phyloP scores from a whole-genome alignment of 2,113 vertebrate genomes.

The Bucco capensis region DNA sequence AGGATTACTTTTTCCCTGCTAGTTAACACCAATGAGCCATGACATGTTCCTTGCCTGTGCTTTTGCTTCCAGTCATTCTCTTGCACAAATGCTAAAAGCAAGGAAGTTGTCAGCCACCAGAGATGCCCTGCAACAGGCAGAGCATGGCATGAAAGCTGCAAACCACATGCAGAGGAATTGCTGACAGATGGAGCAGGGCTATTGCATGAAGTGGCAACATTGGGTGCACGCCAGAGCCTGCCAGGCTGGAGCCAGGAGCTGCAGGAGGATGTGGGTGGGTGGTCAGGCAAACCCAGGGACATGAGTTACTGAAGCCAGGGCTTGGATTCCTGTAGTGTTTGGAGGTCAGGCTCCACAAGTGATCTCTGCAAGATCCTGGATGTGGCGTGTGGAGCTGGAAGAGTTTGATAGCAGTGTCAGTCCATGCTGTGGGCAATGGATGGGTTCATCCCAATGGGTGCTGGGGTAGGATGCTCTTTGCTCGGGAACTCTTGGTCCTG shows the following conservation, averaged over 20 bases:
- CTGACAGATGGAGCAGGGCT: conserved; percentile 31
- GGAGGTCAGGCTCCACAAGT: background rate
- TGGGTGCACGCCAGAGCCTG: background rate
- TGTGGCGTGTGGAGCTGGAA: fast-evolving
- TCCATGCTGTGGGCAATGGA: fast-evolving
- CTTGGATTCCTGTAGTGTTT: background rate
- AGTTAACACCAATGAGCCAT: fast-evolving
- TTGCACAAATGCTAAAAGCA: background rate
- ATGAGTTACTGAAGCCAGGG: background rate
- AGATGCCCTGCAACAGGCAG: background rate
- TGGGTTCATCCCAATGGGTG: background rate
- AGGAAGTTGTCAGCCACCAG: background rate
- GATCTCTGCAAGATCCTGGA: fast-evolving
- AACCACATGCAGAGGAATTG: background rate
- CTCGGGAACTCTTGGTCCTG: background rate
- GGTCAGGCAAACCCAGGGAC: background rate
- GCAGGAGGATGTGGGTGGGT: background rate
- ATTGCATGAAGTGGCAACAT: background rate
- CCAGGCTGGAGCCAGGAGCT: background rate
- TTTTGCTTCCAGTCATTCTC: background rate
- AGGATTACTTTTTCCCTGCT: background rate
- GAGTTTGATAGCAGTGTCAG: fast-evolving
- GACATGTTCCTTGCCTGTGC: background rate
- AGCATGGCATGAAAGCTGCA: background rate
- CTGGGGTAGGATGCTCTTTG: background rate